A percentile compares a stretch with the other conserved stretches of the same genome.
phyloP scores from a whole-genome alignment of 2,113 vertebrate genomes.

The Boleophthalmus pectinirostris region DNA sequence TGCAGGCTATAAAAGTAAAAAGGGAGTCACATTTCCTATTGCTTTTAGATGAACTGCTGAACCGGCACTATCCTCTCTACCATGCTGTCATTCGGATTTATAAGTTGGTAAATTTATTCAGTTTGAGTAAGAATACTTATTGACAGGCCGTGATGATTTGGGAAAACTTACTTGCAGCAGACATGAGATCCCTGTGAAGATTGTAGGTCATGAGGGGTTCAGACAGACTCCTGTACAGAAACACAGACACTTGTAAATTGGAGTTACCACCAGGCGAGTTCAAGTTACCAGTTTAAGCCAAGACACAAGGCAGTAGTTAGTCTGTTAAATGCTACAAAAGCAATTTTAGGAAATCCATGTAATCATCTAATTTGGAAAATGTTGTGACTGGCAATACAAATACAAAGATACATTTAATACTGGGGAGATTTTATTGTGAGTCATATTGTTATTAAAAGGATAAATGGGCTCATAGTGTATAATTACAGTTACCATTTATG shows the following conservation, averaged over 20 bases:
- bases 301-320: constrained; percentile 9
- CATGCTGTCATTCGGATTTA: constrained; percentile 2
- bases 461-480: too few species aligned
- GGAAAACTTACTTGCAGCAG: constrained; percentile 90
- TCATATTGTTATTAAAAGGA: not conserved
- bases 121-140: not conserved
- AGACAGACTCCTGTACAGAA: constrained; percentile 83
- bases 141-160: not conserved
- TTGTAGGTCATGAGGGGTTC: constrained; percentile 96
- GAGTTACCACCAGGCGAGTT: constrained; percentile 4
- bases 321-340: constrained; percentile 2
- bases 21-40: constrained; percentile 32
- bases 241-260: constrained; percentile 32
- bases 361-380: not conserved
- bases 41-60: constrained; percentile 20
- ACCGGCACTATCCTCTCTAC: not conserved
- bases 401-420: not conserved
- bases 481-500: too few species aligned
- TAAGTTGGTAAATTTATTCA: not conserved
- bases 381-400: not conserved
- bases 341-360: not conserved
- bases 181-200: constrained; percentile 90
- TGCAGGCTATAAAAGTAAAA: constrained; percentile 32
- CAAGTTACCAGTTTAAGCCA: constrained; percentile 5
- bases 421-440: not conserved